Evolutionary conservation across 2,113 vertebrate genomes (phyloP).

Genomic region (Cettia cetti): DNA sequence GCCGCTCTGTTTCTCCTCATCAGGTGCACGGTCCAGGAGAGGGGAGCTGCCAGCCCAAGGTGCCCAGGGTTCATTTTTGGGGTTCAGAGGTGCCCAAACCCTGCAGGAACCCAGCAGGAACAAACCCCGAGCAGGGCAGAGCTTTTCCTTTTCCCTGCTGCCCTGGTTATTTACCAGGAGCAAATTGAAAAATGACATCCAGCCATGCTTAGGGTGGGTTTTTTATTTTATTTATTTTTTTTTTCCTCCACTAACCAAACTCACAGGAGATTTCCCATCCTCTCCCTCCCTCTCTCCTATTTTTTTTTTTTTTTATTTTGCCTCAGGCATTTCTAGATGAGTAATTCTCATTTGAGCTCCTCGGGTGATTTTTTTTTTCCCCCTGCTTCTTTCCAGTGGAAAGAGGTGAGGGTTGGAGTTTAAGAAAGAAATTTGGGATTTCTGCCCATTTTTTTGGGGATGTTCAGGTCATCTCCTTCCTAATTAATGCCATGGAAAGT

Average conservation of each 20-base stretch:
- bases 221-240: no score
- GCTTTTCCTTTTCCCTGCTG: no score
- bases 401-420: conserved; percentile 13
- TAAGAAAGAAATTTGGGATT: neutral
- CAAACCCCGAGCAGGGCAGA: no score
- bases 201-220: no score
- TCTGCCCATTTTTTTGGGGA: neutral
- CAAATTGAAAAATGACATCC: no score
- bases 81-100: no score
- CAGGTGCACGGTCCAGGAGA: no score
- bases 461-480: neutral
- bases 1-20: no score
- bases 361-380: conserved; percentile 61
- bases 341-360: conserved; percentile 81
- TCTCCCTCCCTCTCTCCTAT: neutral
- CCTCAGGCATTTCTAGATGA: conserved; percentile 79
- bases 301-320: conserved; percentile 31
- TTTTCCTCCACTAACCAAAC: conserved; percentile 70
- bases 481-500: neutral
- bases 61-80: no score
- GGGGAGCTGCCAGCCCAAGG: no score
- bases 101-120: no score
- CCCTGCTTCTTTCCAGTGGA: neutral
- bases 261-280: conserved; percentile 78
- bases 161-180: no score